Percentiles rank a stretch among this genome's conserved stretches.
Evolutionary conservation across 1,140 invertebrate genomes (phyloP).

Genomic region (Calosoma granatense): DNA sequence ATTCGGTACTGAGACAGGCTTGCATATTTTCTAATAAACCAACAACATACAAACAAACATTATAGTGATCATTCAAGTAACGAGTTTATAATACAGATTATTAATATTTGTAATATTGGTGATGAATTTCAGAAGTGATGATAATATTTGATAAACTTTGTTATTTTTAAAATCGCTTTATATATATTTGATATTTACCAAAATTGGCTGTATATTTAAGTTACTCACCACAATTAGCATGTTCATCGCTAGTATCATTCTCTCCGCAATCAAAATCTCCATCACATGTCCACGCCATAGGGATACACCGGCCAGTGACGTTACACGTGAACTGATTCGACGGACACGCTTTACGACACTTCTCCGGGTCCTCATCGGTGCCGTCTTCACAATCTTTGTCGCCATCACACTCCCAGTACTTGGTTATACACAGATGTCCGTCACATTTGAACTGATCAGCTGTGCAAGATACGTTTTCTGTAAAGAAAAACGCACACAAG

Average conservation of each 20-base stretch:
- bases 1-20: conserved; percentile 51
- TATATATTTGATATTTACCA: too few relatives aligned
- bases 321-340: conserved; percentile 48
- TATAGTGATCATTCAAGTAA: too few relatives aligned
- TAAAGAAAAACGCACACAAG: conserved; percentile 10
- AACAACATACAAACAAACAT: conserved; percentile 3
- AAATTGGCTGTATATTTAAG: too few relatives aligned
- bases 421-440: conserved; percentile 48
- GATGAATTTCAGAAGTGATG: too few relatives aligned
- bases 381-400: conserved; percentile 54
- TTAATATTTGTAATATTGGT: too few relatives aligned
- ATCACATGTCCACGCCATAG: conserved; percentile 62
- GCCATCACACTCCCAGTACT: conserved; percentile 55
- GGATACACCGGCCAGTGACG: conserved; percentile 53
- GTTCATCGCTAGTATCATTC: conserved; percentile 47
- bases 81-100: too few relatives aligned
- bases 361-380: conserved; percentile 46
- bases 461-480: conserved; percentile 52
- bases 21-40: conserved; percentile 44
- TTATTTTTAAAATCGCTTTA: too few relatives aligned
- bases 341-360: conserved; percentile 41
- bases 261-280: conserved; percentile 52
- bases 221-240: conserved; percentile 30
- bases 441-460: conserved; percentile 39
- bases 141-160: too few relatives aligned